Conservation (phyloP, 2,797 vertebrate genomes). For the Hylomyscus alleni region DNA sequence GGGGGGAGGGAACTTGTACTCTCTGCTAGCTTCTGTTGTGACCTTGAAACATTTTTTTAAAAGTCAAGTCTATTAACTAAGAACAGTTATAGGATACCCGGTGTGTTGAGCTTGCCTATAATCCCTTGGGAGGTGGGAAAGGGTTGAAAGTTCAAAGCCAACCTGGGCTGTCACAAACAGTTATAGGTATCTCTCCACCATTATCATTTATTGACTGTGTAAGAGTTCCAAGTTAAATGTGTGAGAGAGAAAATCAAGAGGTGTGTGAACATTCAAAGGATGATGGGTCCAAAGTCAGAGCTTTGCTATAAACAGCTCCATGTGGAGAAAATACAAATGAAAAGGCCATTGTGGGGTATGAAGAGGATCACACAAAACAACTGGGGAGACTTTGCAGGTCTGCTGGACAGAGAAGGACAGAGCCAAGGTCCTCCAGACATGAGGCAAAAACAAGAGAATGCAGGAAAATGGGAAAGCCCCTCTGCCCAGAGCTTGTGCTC, state of each 20-base stretch:
- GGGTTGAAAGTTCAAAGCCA: background rate
- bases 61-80: background rate
- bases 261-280: background rate
- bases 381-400: background rate
- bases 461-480: background rate
- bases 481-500: background rate
- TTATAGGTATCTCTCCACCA: background rate
- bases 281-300: background rate
- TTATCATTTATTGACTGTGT: background rate
- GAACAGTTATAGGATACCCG: accelerated
- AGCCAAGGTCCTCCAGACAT: background rate
- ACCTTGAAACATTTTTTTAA: background rate
- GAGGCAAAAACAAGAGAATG: background rate
- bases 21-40: background rate
- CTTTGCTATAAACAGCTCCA: background rate
- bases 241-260: background rate
- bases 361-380: background rate
- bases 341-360: background rate
- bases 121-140: background rate
- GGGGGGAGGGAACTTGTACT: background rate
- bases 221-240: background rate
- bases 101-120: background rate
- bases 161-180: background rate
- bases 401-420: background rate
- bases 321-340: background rate